These are phyloP conservation scores for Leucania comma DNA, from an alignment of 2,888 invertebrate genomes.

Conservation along the genomic window DNA sequence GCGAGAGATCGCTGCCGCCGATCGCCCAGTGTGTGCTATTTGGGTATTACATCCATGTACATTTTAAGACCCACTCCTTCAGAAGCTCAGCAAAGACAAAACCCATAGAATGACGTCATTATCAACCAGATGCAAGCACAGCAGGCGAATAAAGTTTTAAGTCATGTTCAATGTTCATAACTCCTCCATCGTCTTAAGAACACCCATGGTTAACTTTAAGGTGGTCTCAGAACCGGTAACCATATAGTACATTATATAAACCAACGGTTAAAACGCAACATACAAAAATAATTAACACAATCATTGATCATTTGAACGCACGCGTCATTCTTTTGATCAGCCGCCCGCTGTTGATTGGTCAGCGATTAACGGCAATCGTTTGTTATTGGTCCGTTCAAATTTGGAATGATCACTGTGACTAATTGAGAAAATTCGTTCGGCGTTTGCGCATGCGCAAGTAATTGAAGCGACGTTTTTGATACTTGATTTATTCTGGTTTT, in stretches of 20 bases:
- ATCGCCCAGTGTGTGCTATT: too few species aligned
- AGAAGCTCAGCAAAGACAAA: not conserved
- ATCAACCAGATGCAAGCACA: conserved; percentile 13
- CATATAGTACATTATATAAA: conserved; percentile 28
- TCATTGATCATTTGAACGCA: conserved; percentile 57
- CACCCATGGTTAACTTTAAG: conserved; percentile 50
- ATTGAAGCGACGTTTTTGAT: conserved; percentile 42
- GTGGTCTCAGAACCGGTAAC: conserved; percentile 54
- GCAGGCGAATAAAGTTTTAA: conserved; percentile 8
- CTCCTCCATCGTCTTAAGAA: conserved; percentile 23
- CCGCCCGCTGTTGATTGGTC: conserved; percentile 59
- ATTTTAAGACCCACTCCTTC: too few species aligned
- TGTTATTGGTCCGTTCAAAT: conserved; percentile 66
- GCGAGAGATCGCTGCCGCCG: too few species aligned
- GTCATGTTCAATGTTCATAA: conserved; percentile 26
- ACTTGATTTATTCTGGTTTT: conserved; percentile 49
- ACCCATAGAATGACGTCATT: conserved; percentile 18
- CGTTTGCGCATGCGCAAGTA: conserved; percentile 47
- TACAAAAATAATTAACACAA: conserved; percentile 56
- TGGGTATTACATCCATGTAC: too few species aligned
- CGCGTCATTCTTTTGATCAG: conserved; percentile 58
- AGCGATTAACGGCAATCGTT: conserved; percentile 59
- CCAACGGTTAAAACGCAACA: conserved; percentile 36
- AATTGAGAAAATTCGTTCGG: conserved; percentile 56
- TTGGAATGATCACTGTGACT: conserved; percentile 69